Evolutionary conservation across 2,797 vertebrate genomes (phyloP).

Genomic region (Myotis daubentonii): DNA sequence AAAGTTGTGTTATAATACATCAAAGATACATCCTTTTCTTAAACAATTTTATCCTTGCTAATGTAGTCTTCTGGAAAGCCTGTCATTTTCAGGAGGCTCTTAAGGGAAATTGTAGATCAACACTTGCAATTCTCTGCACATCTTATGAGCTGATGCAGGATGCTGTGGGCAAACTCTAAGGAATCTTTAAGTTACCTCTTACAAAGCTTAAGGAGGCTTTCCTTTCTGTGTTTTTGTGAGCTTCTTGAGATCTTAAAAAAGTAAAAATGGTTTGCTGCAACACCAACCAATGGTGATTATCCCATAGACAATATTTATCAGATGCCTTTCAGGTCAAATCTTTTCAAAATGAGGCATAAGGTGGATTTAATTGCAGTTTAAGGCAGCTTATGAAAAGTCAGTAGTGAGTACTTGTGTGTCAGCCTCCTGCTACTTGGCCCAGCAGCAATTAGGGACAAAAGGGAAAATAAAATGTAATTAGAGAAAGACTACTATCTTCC

Average conservation of each 20-base stretch:
- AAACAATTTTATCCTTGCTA: not conserved
- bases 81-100: conserved; percentile 24
- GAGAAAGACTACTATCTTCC: not conserved
- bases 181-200: not conserved
- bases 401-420: not conserved
- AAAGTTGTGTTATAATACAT: not conserved
- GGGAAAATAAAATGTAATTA: conserved; percentile 2
- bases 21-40: conserved; percentile 11
- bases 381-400: not conserved
- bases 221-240: not conserved
- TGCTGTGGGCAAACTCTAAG: not conserved
- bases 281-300: not conserved
- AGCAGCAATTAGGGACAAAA: not conserved
- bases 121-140: conserved; percentile 18
- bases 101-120: not conserved
- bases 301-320: not conserved
- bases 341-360: conserved; percentile 1
- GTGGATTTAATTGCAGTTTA: not conserved
- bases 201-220: not conserved
- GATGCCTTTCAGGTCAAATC: not conserved
- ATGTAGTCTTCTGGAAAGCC: not conserved
- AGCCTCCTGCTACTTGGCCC: not conserved
- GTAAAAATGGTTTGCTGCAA: not conserved
- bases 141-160: not conserved
- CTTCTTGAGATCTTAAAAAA: not conserved